These are phyloP conservation scores for Mormyrus iriodes DNA, from an alignment of 2,113 vertebrate species.

Conservation along the genomic window DNA sequence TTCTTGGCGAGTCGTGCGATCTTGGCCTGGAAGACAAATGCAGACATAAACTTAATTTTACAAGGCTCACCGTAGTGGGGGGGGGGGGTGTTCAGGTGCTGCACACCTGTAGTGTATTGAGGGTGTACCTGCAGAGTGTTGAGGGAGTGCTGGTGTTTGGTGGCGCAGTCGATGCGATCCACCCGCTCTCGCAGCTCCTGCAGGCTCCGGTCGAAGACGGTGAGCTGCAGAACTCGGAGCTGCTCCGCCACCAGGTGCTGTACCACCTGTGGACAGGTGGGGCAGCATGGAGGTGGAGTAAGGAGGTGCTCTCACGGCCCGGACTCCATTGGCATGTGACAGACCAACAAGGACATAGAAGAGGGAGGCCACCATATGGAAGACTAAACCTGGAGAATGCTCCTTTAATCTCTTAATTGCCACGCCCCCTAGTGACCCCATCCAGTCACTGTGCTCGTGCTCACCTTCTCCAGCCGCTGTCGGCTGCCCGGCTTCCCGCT, in stretches of 20 bases:
- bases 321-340: background rate
- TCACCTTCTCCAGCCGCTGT: conserved; percentile 84
- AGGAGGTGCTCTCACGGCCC: background rate
- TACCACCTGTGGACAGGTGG: conserved; percentile 65
- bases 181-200: conserved; percentile 82
- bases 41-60: background rate
- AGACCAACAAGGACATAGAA: background rate
- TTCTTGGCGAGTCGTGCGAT: conserved; percentile 85
- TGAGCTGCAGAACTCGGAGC: conserved; percentile 69
- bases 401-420: background rate
- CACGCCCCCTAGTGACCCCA: background rate
- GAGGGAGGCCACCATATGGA: background rate
- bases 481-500: conserved; percentile 73
- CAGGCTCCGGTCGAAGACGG: conserved; percentile 78
- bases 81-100: background rate
- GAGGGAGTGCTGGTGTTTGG: conserved; percentile 81
- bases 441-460: conserved; percentile 7
- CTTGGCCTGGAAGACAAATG: conserved; percentile 69
- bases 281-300: background rate
- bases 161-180: conserved; percentile 82
- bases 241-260: conserved; percentile 84
- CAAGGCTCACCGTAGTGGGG: background rate
- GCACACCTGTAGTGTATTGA: no score
- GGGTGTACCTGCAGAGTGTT: conserved; percentile 75
- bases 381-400: background rate